These are phyloP conservation scores for Chrysogorgia sp. DNA, from an alignment of 92 coral and sea anemone species.

Conservation along the genomic window DNA sequence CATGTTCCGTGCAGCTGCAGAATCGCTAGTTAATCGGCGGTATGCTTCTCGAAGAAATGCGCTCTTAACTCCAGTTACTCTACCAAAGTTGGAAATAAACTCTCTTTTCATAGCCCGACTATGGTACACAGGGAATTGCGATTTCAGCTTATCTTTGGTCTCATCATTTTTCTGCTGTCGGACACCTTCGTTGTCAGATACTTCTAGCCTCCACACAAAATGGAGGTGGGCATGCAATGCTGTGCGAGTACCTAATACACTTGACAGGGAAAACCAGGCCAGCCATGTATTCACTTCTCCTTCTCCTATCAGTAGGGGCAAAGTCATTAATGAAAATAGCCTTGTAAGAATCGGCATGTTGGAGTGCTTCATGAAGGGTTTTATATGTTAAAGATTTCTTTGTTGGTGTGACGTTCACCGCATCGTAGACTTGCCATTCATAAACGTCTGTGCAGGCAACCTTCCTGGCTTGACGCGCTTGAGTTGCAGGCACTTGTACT, in stretches of 20 bases:
- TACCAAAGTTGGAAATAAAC: slow-evolving; percentile 35
- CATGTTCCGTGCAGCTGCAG: slow-evolving; percentile 36
- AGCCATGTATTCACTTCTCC: too few relatives aligned
- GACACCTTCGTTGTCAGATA: slow-evolving; percentile 34
- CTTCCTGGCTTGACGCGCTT: slow-evolving; percentile 41
- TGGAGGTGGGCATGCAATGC: slow-evolving; percentile 45
- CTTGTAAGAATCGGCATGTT: slow-evolving; percentile 34
- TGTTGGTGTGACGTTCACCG: slow-evolving; percentile 34
- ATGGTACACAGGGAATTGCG: slow-evolving; percentile 41
- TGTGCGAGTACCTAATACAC: slow-evolving; percentile 45
- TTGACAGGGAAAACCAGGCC: slow-evolving; percentile 40
- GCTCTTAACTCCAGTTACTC: slow-evolving; percentile 37
- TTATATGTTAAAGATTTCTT: slow-evolving; percentile 38
- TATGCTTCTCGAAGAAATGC: slow-evolving; percentile 49
- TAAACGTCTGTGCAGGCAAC: slow-evolving; percentile 28
- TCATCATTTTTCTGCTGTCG: slow-evolving; percentile 33
- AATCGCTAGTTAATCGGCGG: slow-evolving; percentile 55
- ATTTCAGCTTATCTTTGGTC: slow-evolving; percentile 38
- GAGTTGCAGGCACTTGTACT: slow-evolving; percentile 27
- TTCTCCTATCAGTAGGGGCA: too few relatives aligned
- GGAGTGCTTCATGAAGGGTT: slow-evolving; percentile 44
- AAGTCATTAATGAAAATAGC: too few relatives aligned
- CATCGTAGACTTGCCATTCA: slow-evolving; percentile 40
- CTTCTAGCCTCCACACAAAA: slow-evolving; percentile 49
- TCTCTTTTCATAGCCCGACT: slow-evolving; percentile 49